phyloP scores from a whole-genome alignment of 1,140 invertebrate species.

The Sinella curviseta region DNA sequence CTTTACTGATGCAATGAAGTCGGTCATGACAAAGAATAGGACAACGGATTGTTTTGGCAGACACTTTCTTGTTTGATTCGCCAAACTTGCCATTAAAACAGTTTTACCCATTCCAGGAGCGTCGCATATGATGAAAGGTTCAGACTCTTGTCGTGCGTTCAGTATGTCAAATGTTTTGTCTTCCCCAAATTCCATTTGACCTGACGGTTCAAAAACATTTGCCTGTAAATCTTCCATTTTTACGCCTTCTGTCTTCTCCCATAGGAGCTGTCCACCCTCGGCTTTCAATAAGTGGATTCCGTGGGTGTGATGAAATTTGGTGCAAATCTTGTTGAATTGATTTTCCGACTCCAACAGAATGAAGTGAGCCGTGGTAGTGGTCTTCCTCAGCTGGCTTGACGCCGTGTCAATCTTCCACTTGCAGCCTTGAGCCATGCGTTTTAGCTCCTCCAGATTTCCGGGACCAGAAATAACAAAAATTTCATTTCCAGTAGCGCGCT shows the following conservation, averaged over 20 bases:
- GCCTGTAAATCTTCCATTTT: too few species aligned
- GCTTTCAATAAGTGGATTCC: background rate
- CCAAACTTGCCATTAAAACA: background rate
- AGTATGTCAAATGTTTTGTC: background rate
- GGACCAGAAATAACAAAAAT: background rate
- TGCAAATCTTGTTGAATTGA: background rate
- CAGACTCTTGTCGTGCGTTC: background rate
- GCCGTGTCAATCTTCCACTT: background rate
- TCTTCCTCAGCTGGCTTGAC: too few species aligned
- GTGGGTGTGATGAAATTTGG: background rate
- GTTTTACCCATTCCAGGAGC: background rate
- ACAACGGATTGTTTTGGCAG: background rate
- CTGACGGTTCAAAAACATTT: background rate
- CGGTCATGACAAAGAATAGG: background rate
- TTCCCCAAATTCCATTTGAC: background rate
- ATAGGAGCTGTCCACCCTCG: background rate
- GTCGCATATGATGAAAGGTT: background rate
- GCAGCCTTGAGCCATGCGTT: background rate
- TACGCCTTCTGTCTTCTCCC: too few species aligned
- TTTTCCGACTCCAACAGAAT: background rate
- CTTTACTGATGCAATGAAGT: background rate
- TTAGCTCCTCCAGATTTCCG: background rate
- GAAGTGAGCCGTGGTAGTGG: background rate
- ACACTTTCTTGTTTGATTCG: background rate
- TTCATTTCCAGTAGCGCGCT: background rate